Evolutionary conservation across 2,888 invertebrate species (phyloP).

Genomic region (Tethea ocularis): DNA sequence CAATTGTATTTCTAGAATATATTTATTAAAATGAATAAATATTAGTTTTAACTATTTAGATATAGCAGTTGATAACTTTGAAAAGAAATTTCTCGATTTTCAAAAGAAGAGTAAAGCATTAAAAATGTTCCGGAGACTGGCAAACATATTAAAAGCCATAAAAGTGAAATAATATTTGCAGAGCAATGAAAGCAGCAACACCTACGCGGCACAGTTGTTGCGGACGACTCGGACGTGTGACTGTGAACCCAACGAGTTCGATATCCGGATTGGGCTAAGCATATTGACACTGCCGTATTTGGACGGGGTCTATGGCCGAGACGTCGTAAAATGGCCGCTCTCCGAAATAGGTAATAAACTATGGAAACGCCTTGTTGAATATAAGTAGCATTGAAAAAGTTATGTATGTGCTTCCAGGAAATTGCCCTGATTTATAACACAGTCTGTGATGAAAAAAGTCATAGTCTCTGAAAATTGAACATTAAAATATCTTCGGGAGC

Average conservation of each 20-base stretch:
- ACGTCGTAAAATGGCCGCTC: slow-evolving; percentile 24
- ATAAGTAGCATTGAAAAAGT: slow-evolving; percentile 22
- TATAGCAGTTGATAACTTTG: no score
- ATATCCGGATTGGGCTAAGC: slow-evolving; percentile 21
- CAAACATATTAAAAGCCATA: slow-evolving; percentile 15
- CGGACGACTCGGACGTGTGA: slow-evolving; percentile 17
- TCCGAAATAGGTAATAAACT: slow-evolving; percentile 28
- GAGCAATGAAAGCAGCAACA: slow-evolving; percentile 7
- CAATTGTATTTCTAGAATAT: no score
- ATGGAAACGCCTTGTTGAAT: slow-evolving; percentile 26
- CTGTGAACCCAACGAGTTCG: slow-evolving; percentile 18
- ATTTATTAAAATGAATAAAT: no score
- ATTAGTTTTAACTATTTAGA: no score
- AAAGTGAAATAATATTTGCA: slow-evolving; percentile 26
- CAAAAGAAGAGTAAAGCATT: neutral
- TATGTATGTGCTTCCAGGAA: slow-evolving; percentile 29
- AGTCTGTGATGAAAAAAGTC: neutral
- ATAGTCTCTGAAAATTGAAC: neutral
- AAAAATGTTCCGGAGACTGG: neutral
- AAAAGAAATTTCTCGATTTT: neutral
- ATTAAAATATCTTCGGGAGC: neutral
- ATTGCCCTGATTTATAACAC: slow-evolving; percentile 27
- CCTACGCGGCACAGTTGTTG: slow-evolving; percentile 14
- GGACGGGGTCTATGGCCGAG: slow-evolving; percentile 19
- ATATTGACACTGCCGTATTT: slow-evolving; percentile 19